Conservation (phyloP, 2,113 vertebrate species). For the Passer domesticus region DNA sequence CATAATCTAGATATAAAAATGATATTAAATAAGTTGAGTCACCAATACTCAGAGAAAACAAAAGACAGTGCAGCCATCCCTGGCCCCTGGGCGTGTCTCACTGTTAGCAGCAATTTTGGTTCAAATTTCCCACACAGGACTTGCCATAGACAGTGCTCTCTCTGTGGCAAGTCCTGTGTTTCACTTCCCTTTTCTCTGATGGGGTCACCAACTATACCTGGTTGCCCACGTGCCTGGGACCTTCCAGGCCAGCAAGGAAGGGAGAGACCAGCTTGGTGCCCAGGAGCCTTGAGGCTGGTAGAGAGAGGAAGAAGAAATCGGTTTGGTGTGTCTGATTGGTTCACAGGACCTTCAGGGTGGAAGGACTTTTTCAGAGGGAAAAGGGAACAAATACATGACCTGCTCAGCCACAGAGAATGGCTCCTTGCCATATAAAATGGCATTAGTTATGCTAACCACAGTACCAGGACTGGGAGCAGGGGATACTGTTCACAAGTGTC, state of each 20-base stretch:
- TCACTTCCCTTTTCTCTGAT: not conserved
- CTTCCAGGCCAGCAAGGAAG: not conserved
- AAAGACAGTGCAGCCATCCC: not conserved
- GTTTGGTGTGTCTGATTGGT: not conserved
- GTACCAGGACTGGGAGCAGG: not conserved
- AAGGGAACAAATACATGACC: not conserved
- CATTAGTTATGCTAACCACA: not conserved
- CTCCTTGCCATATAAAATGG: not conserved
- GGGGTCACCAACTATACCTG: not conserved
- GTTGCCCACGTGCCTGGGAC: not conserved
- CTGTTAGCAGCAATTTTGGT: not conserved
- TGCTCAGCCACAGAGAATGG: not conserved
- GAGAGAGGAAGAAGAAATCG: not conserved
- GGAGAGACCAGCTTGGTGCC: not conserved
- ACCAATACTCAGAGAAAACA: not conserved
- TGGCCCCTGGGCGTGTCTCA: not conserved
- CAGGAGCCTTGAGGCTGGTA: not conserved
- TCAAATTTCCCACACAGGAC: not conserved
- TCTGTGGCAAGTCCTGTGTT: not conserved
- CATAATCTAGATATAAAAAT: not conserved
- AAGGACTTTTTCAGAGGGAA: not conserved
- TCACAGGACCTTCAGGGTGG: not conserved
- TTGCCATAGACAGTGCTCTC: not conserved
- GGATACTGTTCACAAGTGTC: not conserved
- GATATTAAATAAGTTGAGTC: not conserved